phyloP scores from a whole-genome alignment of 2,888 invertebrate species.

The Nemapogon koenigi region DNA sequence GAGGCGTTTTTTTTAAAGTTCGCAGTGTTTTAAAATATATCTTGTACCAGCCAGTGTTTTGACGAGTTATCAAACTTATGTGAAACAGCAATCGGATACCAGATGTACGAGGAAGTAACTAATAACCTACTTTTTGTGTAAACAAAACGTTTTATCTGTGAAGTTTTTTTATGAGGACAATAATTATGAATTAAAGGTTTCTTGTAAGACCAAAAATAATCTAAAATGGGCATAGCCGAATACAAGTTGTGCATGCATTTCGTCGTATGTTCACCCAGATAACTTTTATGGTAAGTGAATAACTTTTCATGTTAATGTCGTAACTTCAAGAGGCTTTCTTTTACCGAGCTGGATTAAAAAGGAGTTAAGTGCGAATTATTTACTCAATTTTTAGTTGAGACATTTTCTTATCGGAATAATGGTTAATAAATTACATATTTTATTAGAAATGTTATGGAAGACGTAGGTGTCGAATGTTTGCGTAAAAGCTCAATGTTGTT shows the following conservation, averaged over 20 bases:
- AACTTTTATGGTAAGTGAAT: conserved; percentile 56
- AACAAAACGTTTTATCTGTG: too few relatives aligned
- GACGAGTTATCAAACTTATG: too few relatives aligned
- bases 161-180: conserved; percentile 28
- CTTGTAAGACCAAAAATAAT: conserved; percentile 45
- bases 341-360: background rate
- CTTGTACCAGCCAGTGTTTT: too few relatives aligned
- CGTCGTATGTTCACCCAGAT: conserved; percentile 52
- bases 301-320: conserved; percentile 9
- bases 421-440: too few relatives aligned
- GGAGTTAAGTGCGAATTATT: too few relatives aligned
- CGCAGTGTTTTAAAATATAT: too few relatives aligned
- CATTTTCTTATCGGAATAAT: too few relatives aligned
- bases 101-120: too few relatives aligned
- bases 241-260: conserved; percentile 37
- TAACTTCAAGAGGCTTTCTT: conserved; percentile 8
- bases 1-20: too few relatives aligned
- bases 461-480: conserved; percentile 10
- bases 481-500: conserved; percentile 16
- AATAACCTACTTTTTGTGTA: too few relatives aligned
- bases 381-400: too few relatives aligned
- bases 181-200: conserved; percentile 54
- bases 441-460: background rate
- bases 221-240: conserved; percentile 46
- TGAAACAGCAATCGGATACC: too few relatives aligned